phyloP scores from a whole-genome alignment of 2,888 invertebrate genomes.

The Elysia crispata region DNA sequence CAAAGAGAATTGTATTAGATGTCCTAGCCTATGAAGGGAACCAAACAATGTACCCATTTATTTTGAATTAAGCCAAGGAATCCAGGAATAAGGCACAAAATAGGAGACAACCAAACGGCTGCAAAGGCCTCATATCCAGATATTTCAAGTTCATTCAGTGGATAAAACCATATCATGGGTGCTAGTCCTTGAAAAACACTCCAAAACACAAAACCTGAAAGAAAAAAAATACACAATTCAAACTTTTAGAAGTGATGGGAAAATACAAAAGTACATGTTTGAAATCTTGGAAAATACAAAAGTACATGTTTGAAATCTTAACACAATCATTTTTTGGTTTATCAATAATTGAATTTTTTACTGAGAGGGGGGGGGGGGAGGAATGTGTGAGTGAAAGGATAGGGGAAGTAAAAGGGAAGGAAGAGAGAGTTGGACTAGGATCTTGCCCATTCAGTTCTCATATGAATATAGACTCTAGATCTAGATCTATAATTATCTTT shows the following conservation, averaged over 20 bases:
- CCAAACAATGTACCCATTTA: constrained; percentile 51
- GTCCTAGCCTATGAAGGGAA: no score
- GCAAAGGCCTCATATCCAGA: constrained; percentile 77
- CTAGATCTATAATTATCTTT: no score
- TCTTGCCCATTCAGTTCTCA: no score
- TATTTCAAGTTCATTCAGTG: constrained; percentile 77
- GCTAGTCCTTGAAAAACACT: constrained; percentile 75
- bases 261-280: not conserved
- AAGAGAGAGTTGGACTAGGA: no score
- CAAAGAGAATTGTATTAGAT: no score
- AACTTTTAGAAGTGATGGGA: not conserved
- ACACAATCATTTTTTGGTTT: no score
- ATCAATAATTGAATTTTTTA: no score
- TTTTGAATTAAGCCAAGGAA: constrained; percentile 60
- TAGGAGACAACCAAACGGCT: constrained; percentile 71
- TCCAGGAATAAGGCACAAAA: constrained; percentile 59
- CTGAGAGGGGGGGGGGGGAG: no score
- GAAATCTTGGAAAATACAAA: not conserved
- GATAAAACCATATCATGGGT: constrained; percentile 78
- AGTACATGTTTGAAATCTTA: no score
- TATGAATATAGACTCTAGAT: no score
- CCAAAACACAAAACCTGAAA: constrained; percentile 76
- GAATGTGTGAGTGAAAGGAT: no score
- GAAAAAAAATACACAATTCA: not conserved
- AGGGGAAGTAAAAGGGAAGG: no score